These are phyloP conservation scores for Deladenus siricidicola DNA, from an alignment of 2,888 invertebrate genomes.

Conservation along the genomic window DNA sequence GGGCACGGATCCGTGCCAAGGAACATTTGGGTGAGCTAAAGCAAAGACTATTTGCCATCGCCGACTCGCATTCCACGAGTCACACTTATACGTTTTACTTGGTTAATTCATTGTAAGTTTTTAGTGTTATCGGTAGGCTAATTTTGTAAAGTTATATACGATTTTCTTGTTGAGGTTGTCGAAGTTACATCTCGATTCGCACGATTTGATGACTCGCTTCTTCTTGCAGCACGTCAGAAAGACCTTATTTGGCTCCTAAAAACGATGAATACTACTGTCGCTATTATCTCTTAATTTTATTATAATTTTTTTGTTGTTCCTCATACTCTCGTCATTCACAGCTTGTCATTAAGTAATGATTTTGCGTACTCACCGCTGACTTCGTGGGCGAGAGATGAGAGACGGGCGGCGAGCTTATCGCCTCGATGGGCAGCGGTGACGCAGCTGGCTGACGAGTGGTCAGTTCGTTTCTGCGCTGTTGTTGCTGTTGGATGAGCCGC, in stretches of 20 bases:
- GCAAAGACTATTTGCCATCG: background rate
- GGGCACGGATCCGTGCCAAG: slow-evolving; percentile 50
- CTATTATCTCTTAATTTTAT: too few relatives aligned
- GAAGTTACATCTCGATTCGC: slow-evolving; percentile 48
- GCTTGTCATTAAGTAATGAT: too few relatives aligned
- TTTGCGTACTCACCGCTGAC: too few relatives aligned
- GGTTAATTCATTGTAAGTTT: too few relatives aligned
- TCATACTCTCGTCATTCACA: too few relatives aligned
- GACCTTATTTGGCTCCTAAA: slow-evolving; percentile 32
- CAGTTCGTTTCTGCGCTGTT: background rate
- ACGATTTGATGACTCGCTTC: slow-evolving; percentile 36
- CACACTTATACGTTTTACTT: too few relatives aligned
- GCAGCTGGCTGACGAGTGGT: too few relatives aligned
- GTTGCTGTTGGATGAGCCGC: slow-evolving; percentile 3
- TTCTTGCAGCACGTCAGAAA: slow-evolving; percentile 43
- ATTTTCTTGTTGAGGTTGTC: slow-evolving; percentile 46
- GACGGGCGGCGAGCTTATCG: background rate
- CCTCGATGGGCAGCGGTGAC: background rate
- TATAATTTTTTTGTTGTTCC: too few relatives aligned
- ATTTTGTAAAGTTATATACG: slow-evolving; percentile 15
- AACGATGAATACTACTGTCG: too few relatives aligned
- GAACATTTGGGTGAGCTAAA: slow-evolving; percentile 48
- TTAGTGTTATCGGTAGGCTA: too few relatives aligned
- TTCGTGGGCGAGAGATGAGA: background rate
- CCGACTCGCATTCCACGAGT: too few relatives aligned